Evolutionary conservation across 2,888 invertebrate species (phyloP).

Genomic region (Hyposoter didymator): DNA sequence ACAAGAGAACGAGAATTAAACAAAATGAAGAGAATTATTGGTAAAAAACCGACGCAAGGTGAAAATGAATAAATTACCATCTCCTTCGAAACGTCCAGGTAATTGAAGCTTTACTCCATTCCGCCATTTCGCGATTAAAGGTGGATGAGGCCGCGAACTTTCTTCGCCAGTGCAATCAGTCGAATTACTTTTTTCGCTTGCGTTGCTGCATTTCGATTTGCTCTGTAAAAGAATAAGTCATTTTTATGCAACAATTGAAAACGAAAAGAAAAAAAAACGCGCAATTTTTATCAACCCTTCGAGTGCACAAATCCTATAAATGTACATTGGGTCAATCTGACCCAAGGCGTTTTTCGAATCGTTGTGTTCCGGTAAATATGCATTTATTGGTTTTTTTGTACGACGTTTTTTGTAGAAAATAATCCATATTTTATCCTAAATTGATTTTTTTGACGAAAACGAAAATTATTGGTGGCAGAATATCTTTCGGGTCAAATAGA

Average conservation of each 20-base stretch:
- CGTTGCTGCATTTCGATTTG: constrained; percentile 80
- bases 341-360: too few species aligned
- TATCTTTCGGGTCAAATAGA: too few species aligned
- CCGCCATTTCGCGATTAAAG: constrained; percentile 89
- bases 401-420: too few species aligned
- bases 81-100: constrained; percentile 88
- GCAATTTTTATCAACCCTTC: too few species aligned
- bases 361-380: too few species aligned
- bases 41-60: constrained; percentile 32
- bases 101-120: constrained; percentile 88
- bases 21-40: constrained; percentile 22
- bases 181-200: constrained; percentile 78
- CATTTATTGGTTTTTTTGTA: too few species aligned
- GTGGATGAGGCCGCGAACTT: constrained; percentile 82
- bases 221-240: constrained; percentile 67
- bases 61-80: constrained; percentile 85
- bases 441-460: too few species aligned
- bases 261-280: constrained; percentile 26
- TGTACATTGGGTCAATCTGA: too few species aligned
- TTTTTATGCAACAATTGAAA: background rate
- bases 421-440: too few species aligned
- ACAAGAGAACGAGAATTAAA: constrained; percentile 37
- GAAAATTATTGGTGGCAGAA: too few species aligned
- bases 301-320: too few species aligned
- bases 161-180: constrained; percentile 79